Percentiles rank a stretch among this genome's conserved stretches.
Evolutionary conservation across 2,797 vertebrate species (phyloP).

Genomic region (Morelia viridis): DNA sequence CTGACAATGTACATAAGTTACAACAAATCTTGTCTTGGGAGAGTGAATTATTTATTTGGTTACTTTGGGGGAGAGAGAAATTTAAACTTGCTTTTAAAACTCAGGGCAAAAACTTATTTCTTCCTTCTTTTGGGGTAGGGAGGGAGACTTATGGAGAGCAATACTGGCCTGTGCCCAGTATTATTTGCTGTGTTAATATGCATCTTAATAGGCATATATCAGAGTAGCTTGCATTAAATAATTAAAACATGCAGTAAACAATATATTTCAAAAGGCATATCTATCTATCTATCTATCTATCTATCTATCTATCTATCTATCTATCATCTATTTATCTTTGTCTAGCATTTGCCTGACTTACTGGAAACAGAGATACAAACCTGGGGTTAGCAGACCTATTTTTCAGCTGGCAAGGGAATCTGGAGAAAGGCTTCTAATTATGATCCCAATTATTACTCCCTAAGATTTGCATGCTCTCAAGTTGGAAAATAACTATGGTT

Average conservation of each 20-base stretch:
- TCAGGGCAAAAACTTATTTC: background rate
- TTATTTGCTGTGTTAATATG: too few relatives aligned
- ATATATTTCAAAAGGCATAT: background rate
- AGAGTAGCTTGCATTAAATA: background rate
- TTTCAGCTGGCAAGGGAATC: background rate
- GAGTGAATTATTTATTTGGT: background rate
- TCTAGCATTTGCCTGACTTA: too few relatives aligned
- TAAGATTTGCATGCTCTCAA: background rate
- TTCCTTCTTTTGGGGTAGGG: background rate
- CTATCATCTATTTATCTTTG: too few relatives aligned
- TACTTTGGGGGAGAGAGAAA: background rate
- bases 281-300: background rate
- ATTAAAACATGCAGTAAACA: background rate
- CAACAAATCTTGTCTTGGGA: background rate
- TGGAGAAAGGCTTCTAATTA: background rate
- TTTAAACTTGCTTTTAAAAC: conserved; percentile 7
- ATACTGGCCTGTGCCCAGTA: background rate
- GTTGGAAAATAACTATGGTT: background rate
- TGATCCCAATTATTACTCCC: background rate
- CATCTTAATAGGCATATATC: too few relatives aligned
- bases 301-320: too few relatives aligned
- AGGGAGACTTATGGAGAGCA: background rate
- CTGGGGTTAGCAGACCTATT: too few relatives aligned
- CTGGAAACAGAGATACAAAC: background rate
- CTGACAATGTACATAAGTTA: conserved; percentile 3